Conservation (phyloP, 1,140 invertebrate species). For the Vollenhovia emeryi region DNA sequence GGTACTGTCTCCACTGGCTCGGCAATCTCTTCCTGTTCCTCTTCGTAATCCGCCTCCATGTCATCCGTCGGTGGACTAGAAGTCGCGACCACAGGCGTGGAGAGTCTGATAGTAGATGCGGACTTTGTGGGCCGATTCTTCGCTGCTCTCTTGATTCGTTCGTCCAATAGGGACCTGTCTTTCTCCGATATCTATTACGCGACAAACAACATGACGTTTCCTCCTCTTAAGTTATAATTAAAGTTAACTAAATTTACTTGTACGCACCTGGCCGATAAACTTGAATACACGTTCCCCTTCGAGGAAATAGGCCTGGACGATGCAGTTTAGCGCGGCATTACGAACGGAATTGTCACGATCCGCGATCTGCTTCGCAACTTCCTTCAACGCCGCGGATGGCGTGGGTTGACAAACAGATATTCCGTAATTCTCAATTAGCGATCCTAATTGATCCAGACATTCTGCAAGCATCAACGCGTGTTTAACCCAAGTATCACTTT, state of each 20-base stretch:
- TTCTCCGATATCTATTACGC: slow-evolving; percentile 94
- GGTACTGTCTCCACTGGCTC: slow-evolving; percentile 74
- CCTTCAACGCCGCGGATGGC: slow-evolving; percentile 92
- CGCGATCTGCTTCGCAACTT: slow-evolving; percentile 97
- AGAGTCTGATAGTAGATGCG: slow-evolving; percentile 74
- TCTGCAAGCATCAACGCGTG: slow-evolving; percentile 86
- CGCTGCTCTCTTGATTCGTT: slow-evolving; percentile 95
- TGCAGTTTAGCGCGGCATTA: slow-evolving; percentile 97
- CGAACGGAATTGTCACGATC: slow-evolving; percentile 98
- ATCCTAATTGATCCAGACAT: slow-evolving; percentile 96
- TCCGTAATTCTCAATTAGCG: slow-evolving; percentile 94
- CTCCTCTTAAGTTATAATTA: background rate
- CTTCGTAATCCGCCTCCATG: slow-evolving; percentile 81
- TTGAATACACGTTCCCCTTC: slow-evolving; percentile 97
- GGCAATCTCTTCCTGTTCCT: slow-evolving; percentile 77
- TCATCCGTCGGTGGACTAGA: slow-evolving; percentile 72
- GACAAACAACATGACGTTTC: background rate
- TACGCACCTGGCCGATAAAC: slow-evolving; percentile 94
- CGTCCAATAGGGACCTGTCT: slow-evolving; percentile 96
- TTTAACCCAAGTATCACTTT: background rate
- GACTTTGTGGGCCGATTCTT: slow-evolving; percentile 88
- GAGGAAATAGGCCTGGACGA: slow-evolving; percentile 95
- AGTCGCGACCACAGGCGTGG: slow-evolving; percentile 77
- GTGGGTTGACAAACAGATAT: slow-evolving; percentile 93
- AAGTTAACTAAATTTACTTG: background rate